Base-by-base conservation (phyloP, 2,888 invertebrate genomes). In the Brachycybe producta region DNA sequence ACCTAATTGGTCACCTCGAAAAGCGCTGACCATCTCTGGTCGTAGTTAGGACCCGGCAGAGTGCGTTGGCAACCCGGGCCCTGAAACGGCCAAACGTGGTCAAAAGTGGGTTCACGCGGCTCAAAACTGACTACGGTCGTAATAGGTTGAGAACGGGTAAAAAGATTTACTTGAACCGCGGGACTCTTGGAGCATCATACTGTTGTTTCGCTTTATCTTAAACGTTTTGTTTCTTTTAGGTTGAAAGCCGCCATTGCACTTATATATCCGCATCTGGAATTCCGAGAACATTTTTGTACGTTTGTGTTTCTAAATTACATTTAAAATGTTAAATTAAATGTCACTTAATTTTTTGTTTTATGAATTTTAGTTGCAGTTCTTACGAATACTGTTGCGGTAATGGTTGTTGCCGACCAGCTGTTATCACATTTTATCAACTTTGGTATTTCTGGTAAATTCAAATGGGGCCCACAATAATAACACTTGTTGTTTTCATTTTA, bases 371-470 rank as follows among this genome's bases (percentile, higher is more conserved):
- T 24, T 61, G 61, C 53, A 54, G 56, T 45, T 54, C 59, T 19
- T 61, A 70, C 57, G 73, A 74, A 59, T 72, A 72, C 59, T 74
- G 74, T 61, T 74, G 74, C 59, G 68, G 69, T 52, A 67, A 70
- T 55, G 71, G 71, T 55, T 74, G 74, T 58, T 74, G 74, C 58
- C 67, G 72, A 44, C 70, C 73, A 39, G 68, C 73, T 45, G 70
- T 70, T 44, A 67, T 72, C 57, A 70, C 70, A 57, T 73, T 74
- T 58, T 73, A 73, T 61, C 73, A 73, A 59, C 64, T 73, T 42
- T 74, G 74, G 74, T 74, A 74, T 61, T 74, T 73, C 59, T 74
- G 74, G 74, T 72, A 60, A 57, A 66, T 61, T 32, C 13, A 17
- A 11, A 17, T 23, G 7, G 5, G 24, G 13, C 26, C 11, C 21